phyloP scores from a whole-genome alignment of 2,797 vertebrate species.

The Oryzias dopingdopingensis region DNA sequence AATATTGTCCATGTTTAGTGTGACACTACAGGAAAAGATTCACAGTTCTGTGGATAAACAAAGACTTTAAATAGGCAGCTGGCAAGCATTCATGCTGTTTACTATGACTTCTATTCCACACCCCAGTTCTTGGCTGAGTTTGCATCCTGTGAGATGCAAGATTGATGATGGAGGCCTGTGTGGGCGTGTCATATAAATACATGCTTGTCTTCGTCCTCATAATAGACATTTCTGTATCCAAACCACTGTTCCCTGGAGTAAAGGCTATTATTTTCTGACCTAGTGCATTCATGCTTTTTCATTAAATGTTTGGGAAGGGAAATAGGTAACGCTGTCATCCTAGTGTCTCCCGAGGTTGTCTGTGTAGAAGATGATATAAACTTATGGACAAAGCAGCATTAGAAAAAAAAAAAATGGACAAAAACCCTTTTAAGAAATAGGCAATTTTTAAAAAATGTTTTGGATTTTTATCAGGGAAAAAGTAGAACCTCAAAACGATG shows the following conservation, averaged over 20 bases:
- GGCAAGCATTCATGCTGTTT: conserved; percentile 55
- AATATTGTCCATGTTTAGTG: conserved; percentile 41
- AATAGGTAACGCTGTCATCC: conserved; percentile 49
- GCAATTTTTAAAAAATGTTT: no score
- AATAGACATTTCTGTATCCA: conserved; percentile 44
- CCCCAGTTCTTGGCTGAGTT: conserved; percentile 60
- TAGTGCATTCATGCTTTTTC: conserved; percentile 45
- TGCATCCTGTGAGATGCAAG: conserved; percentile 58
- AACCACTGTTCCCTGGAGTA: conserved; percentile 48
- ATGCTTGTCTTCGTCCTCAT: conserved; percentile 52
- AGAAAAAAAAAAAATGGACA: neutral
- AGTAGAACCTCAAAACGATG: no score
- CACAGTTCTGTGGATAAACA: conserved; percentile 50
- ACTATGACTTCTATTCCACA: conserved; percentile 62
- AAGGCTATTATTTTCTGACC: conserved; percentile 61
- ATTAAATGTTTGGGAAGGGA: conserved; percentile 40
- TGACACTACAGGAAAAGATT: conserved; percentile 53
- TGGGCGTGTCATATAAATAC: conserved; percentile 67
- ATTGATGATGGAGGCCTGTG: conserved; percentile 65
- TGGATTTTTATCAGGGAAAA: no score
- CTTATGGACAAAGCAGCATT: conserved; percentile 10
- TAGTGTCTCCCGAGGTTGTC: conserved; percentile 31
- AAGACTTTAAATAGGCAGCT: conserved; percentile 53
- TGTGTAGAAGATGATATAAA: conserved; percentile 30
- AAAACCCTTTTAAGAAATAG: neutral